Evolutionary conservation across 2,113 vertebrate genomes (phyloP).

Genomic region (Larimichthys polyactis): DNA sequence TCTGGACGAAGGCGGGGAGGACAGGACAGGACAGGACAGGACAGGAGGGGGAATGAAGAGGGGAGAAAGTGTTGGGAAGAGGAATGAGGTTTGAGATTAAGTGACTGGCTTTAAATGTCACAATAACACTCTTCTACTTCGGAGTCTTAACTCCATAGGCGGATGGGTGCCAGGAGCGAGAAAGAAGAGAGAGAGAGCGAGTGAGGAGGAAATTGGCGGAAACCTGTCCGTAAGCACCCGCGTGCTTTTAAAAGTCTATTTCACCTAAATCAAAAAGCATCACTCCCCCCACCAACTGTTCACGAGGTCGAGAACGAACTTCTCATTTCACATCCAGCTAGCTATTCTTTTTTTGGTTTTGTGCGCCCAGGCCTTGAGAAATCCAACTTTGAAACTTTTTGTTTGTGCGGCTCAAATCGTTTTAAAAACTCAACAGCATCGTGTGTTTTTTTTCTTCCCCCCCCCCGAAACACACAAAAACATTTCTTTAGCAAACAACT

Average conservation of each 20-base stretch:
- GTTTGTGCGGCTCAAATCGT: background rate
- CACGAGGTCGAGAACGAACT: background rate
- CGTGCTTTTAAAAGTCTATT: background rate
- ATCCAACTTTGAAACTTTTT: background rate
- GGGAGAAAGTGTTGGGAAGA: slow-evolving; percentile 43
- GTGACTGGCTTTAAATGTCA: slow-evolving; percentile 73
- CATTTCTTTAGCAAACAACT: background rate
- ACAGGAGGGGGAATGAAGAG: slow-evolving; percentile 21
- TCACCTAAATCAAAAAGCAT: background rate
- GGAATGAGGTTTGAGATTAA: slow-evolving; percentile 70
- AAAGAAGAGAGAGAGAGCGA: slow-evolving; percentile 24
- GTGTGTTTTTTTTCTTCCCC: too few species aligned
- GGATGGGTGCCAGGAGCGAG: slow-evolving; percentile 54
- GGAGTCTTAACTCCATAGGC: slow-evolving; percentile 50
- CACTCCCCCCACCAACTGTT: background rate
- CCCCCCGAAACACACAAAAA: too few species aligned
- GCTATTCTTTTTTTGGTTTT: background rate
- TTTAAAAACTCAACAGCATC: background rate
- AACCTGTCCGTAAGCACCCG: slow-evolving; percentile 9
- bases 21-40: slow-evolving; percentile 10
- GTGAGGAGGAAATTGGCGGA: slow-evolving; percentile 26
- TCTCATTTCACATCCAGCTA: background rate
- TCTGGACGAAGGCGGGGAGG: slow-evolving; percentile 40
- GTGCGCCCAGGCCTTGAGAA: slow-evolving; percentile 1
- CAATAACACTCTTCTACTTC: slow-evolving; percentile 63